phyloP scores from a whole-genome alignment of 2,113 vertebrate genomes.

The Charina bottae region DNA sequence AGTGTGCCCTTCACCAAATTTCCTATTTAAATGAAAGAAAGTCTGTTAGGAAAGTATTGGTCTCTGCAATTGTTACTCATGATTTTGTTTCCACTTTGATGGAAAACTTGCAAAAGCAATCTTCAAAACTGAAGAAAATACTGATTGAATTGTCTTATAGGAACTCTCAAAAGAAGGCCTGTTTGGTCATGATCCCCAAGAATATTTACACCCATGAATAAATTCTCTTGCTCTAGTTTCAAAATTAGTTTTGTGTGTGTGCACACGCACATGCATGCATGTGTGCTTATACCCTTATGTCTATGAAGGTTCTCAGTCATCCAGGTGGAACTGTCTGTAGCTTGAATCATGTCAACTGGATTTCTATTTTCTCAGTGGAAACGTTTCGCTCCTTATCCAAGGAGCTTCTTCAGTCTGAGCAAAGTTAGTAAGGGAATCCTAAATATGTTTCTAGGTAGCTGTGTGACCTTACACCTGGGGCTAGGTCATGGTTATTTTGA shows the following conservation, averaged over 20 bases:
- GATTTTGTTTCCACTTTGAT: slow-evolving; percentile 5
- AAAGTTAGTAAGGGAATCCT: too few relatives aligned
- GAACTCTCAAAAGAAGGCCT: slow-evolving; percentile 8
- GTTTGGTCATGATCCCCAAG: neutral
- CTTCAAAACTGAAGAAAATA: slow-evolving; percentile 2
- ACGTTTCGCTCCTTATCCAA: too few relatives aligned
- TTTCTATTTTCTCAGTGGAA: too few relatives aligned
- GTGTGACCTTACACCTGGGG: too few relatives aligned
- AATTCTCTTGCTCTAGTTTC: neutral
- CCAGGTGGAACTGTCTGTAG: too few relatives aligned
- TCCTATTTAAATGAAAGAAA: slow-evolving; percentile 29
- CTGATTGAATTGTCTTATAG: neutral
- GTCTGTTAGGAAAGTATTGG: neutral
- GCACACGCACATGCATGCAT: neutral
- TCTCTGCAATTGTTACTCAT: neutral
- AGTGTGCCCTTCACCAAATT: neutral
- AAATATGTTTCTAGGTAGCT: too few relatives aligned
- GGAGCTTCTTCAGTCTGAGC: too few relatives aligned
- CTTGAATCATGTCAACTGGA: too few relatives aligned
- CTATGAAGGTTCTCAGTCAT: too few relatives aligned
- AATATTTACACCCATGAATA: neutral
- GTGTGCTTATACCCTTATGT: neutral
- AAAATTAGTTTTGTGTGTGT: neutral
- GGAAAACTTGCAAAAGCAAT: slow-evolving; percentile 6
- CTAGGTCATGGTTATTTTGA: too few relatives aligned